Evolutionary conservation across 2,113 vertebrate genomes (phyloP).

Genomic region (Corythoichthys haematopterus): DNA sequence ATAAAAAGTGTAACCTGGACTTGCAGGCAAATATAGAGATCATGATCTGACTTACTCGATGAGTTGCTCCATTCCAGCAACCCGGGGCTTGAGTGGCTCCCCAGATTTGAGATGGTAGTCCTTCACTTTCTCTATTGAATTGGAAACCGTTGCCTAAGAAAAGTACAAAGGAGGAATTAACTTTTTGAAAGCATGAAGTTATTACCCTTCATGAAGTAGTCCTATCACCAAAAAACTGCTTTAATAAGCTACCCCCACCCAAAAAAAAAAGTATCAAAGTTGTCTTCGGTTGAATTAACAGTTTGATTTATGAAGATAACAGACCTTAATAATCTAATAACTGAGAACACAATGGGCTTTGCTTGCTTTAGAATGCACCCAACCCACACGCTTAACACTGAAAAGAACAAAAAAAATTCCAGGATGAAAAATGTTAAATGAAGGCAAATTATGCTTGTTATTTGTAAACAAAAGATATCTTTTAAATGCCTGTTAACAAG

Average conservation of each 20-base stretch:
- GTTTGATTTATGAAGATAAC: constrained; percentile 52
- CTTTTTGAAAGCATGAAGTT: not conserved
- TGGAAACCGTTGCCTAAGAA: constrained; percentile 32
- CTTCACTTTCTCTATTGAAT: constrained; percentile 20
- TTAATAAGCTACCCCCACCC: not conserved
- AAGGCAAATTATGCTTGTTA: not conserved
- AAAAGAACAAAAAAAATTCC: not conserved
- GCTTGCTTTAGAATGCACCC: not conserved
- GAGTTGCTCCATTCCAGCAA: constrained; percentile 66
- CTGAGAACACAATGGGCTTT: not conserved
- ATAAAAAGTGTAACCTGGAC: constrained; percentile 4
- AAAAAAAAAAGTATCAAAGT: constrained; percentile 27
- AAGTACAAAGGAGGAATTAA: not conserved
- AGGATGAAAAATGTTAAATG: not conserved
- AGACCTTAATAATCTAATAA: not conserved
- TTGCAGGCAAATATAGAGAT: constrained; percentile 17
- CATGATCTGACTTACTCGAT: constrained; percentile 53
- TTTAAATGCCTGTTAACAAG: too few species aligned
- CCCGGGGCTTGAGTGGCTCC: constrained; percentile 32
- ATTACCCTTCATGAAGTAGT: not conserved
- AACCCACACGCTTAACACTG: not conserved
- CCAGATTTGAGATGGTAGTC: constrained; percentile 27
- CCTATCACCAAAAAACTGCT: not conserved
- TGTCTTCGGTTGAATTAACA: constrained; percentile 15
- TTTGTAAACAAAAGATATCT: not conserved